Evolutionary conservation across 2,113 vertebrate genomes (phyloP), one percentile per base, ranked within the genome.

Genomic region (Proterorhinus semilunaris): DNA sequence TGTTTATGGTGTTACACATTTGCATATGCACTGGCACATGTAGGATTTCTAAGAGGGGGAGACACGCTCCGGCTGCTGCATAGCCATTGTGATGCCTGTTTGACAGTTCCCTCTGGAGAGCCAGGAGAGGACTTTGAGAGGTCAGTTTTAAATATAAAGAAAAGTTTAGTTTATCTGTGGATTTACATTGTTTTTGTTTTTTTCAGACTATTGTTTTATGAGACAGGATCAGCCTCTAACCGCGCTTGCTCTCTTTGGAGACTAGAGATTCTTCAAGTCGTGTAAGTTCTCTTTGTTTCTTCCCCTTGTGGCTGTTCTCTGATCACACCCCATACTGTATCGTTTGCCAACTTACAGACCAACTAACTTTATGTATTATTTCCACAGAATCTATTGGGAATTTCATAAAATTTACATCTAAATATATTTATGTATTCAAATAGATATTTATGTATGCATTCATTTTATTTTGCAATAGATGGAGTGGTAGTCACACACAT

Each of bases 181-280:
- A 71, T 44, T 64, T n/a, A 44, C 13, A 11, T 16, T 72, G 17
- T 66, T 62, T 51, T 71, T 47, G 86, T 74, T 80, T 11, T 75
- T 85, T 89, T 55, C 87, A 99, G 97, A 79, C 92, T 93, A 45
- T 93, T 98, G 76, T 93, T 96, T 86, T 99, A 96, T 16, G 96
- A 98, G 89, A 94, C 92, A 2, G 96, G 96, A 43, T 93, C 92
- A 6, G 95, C 95, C 17, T 96, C 94, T 8, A 92, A 92, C 71
- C 94, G 95, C 0, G 96, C 96, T n/a, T 93, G 95, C 58, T 98
- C 97, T 63, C 94, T 99, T 36, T 99, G 97, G 97, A 94, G 95
- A 77, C 87, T 99, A 1, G 97, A 99, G 89, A 95, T 94, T 15
- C 91, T 97, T n/a, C 91, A 93, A 86, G 96, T 98, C 76, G 95